Evolutionary conservation across 2,113 vertebrate species (phyloP).

Genomic region (Plecturocebus donacophilus): DNA sequence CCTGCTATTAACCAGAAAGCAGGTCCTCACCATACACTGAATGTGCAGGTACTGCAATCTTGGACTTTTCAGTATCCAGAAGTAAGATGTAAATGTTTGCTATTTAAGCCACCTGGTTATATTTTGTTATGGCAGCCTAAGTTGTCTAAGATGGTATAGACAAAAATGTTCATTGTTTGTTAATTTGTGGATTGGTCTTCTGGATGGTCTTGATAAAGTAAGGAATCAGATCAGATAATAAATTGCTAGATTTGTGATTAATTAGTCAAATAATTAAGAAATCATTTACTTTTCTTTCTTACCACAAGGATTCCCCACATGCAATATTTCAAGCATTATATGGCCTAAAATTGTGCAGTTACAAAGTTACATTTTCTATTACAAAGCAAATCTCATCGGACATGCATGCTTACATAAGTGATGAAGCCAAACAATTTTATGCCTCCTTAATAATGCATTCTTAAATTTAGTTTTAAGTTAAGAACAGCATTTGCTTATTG

Average conservation of each 20-base stretch:
- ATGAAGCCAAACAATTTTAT: neutral
- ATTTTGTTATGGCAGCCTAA: neutral
- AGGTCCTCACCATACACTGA: neutral
- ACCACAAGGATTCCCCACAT: neutral
- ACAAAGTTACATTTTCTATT: neutral
- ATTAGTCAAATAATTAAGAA: neutral
- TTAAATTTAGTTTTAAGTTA: slow-evolving; percentile 53
- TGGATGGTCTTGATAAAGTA: neutral
- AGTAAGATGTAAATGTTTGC: neutral
- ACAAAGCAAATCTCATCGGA: neutral
- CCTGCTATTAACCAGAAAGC: neutral
- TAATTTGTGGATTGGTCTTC: neutral
- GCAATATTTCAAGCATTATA: neutral
- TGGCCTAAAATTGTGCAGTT: neutral
- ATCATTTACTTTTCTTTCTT: neutral
- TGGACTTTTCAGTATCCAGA: neutral
- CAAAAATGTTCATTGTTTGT: neutral
- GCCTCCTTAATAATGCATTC: slow-evolving; percentile 69
- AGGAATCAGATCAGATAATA: neutral
- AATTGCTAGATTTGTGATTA: neutral
- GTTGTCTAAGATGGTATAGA: neutral
- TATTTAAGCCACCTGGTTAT: neutral
- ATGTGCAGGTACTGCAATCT: neutral
- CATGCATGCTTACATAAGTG: slow-evolving; percentile 2
- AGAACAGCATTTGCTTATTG: slow-evolving; percentile 63